These are phyloP conservation scores for Perognathus longimembris DNA, from an alignment of 2,113 vertebrate species.

Conservation along the genomic window DNA sequence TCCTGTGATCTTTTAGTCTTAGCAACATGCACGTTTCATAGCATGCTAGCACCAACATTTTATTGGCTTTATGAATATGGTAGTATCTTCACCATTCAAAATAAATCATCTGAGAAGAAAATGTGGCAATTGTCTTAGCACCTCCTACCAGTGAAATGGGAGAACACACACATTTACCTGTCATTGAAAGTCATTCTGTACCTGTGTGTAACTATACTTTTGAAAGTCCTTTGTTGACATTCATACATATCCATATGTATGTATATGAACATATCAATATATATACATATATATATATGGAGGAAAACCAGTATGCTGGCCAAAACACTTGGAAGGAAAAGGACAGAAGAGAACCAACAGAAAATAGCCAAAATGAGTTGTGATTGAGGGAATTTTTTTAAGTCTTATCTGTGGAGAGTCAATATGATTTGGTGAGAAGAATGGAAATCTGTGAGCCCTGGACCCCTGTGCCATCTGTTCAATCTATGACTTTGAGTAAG, in stretches of 20 bases:
- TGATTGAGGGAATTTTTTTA: not conserved
- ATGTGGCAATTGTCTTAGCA: not conserved
- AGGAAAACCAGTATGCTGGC: not conserved
- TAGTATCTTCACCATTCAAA: not conserved
- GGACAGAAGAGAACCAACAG: not conserved
- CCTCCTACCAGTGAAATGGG: not conserved
- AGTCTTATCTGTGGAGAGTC: not conserved
- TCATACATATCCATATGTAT: not conserved
- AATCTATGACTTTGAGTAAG: not conserved
- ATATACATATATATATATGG: no score
- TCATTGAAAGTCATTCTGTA: rapidly evolving
- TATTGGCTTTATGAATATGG: not conserved
- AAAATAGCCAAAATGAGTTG: not conserved
- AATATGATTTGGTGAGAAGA: not conserved
- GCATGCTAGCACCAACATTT: not conserved
- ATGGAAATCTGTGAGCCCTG: not conserved
- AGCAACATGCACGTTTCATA: not conserved
- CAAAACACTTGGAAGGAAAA: not conserved
- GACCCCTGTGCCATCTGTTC: not conserved
- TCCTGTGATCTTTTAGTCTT: not conserved
- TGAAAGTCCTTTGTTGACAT: not conserved
- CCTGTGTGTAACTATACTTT: not conserved
- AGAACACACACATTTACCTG: not conserved
- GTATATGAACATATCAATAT: no score
- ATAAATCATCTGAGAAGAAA: not conserved